Base-by-base conservation (phyloP, 2,113 vertebrate species). In the Poeciliopsis prolifica region DNA sequence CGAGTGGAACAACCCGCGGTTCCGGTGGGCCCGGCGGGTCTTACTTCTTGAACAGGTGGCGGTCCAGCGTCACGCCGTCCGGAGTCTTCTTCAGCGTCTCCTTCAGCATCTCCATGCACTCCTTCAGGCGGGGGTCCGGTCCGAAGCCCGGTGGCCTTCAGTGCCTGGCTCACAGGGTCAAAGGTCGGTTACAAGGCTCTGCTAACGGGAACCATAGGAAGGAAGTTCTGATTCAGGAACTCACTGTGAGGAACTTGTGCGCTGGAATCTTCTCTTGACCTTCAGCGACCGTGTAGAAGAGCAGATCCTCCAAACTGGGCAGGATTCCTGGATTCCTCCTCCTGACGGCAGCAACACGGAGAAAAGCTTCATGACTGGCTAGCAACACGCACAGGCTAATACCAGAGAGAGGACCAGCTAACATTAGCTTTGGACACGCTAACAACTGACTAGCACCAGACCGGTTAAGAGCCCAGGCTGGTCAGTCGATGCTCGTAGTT, bases 1-100 rank as follows among this genome's bases (percentile, higher is more conserved):
- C 12, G 35, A 37, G 35, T 37, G 35, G 35, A 37, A 37, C 35
- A 37, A 37, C 35, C 35, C 2, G 35, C 2, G 35, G 44, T 17
- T 48, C 44, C 15, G 17, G 44, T 17, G 17, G 19, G 44, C 19
- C 60, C 24, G 1, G 15, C 1, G 3, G 35, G 61, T 48, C 92
- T 96, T 95, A 99, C 98, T 97, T 99, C 94, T 99, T 99, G 91
- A 99, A 99, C 37, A 96, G 95, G 78, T 98, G 96, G 90, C 96
- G 95, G 94, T 99, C 98, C 87, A 99, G 94, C 87, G 97, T 98
- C 44, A 98, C 96, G 40, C 97, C 97, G 88, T 99, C 97, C 69
- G 96, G 89, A 24, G 96, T 96, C 81, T 96, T 96, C 82, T 97
- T 97, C 74, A 99, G 94, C 74, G 96, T 96, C 86, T 96, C 94